Base-by-base conservation (phyloP, 2,113 vertebrate genomes). In the Camelus dromedarius region DNA sequence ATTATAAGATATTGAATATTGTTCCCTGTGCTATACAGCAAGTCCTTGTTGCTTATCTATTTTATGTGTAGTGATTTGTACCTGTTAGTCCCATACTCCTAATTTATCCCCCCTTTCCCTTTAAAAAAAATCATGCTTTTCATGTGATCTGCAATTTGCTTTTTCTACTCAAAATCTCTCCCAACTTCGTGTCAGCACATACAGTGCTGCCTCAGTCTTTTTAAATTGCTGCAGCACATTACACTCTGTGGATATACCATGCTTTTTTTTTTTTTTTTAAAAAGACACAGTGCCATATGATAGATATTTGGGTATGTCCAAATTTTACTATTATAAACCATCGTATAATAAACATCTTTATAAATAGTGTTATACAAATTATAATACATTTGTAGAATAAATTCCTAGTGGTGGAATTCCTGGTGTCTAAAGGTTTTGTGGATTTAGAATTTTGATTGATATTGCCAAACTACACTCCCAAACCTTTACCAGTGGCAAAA, bases 361-460 rank as follows among this genome's bases (percentile, higher is more conserved):
- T 73, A 72, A 35, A 35, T 56, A 38, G 15, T 20, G 9, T 92
- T 64, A 87, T 24, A 30, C 6, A 54, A 26, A 85, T 69, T 91
- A 69, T n/a, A 84, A 30, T 69, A 69, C 66, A 73, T 92, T 62
- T 95, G 67, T 73, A 82, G 58, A 38, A 46, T 38, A 73, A 88
- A 88, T 92, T 88, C 48, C 18, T 81, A 81, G 66, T 48, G 48
- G 30, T 66, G 35, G 66, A 92, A n/a, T 82, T 92, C 14, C 56
- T 58, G 24, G 14, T 62, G 5, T 75, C 38, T 38, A 81, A 58
- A 64, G n/a, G 28, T 62, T 42, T 70, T 66, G 77, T n/a, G 28
- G 7, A 3, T 58, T 95, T 75, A 46, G 46, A 81, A 66, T 81
- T 73, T 81, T 79, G 19, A 72, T 80, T 52, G 52, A 90, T 69